Conservation (phyloP, 2,888 invertebrate genomes). For the Melolontha melolontha region DNA sequence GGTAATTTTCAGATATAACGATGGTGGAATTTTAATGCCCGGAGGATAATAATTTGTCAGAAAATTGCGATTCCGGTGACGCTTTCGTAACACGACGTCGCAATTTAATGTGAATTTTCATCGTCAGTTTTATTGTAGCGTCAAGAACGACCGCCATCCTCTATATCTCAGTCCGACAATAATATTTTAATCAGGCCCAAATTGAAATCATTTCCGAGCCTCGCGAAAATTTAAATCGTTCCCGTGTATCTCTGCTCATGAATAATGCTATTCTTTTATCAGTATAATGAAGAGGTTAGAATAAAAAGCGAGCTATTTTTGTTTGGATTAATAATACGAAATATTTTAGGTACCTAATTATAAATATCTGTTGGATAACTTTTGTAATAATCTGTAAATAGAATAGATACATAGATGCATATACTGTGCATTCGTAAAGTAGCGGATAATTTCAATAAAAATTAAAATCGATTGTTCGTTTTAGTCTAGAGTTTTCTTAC, state of each 20-base stretch:
- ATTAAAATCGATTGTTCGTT: too few species aligned
- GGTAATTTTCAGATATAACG: conserved; percentile 32
- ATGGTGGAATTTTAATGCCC: conserved; percentile 17
- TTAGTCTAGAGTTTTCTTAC: too few species aligned
- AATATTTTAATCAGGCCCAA: conserved; percentile 9
- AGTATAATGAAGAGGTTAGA: too few species aligned
- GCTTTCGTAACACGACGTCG: conserved; percentile 14
- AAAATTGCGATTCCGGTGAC: conserved; percentile 12
- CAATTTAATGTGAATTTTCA: not conserved
- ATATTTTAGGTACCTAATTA: too few species aligned
- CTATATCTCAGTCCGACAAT: conserved; percentile 3
- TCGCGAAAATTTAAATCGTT: conserved; percentile 5
- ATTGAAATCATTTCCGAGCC: not conserved
- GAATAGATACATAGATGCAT: too few species aligned
- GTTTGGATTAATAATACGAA: too few species aligned
- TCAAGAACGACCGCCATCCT: not conserved
- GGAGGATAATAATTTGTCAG: conserved; percentile 34
- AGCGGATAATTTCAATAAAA: too few species aligned
- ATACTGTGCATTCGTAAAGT: too few species aligned
- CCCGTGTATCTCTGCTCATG: not conserved
- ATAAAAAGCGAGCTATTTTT: too few species aligned
- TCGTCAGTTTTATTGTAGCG: not conserved
- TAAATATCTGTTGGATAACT: too few species aligned
- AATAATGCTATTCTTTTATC: not conserved
- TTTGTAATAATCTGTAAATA: too few species aligned